Evolutionary conservation across 2,113 vertebrate genomes (phyloP), one percentile per base, ranked within the genome.

Genomic region (Cyprinus carpio): DNA sequence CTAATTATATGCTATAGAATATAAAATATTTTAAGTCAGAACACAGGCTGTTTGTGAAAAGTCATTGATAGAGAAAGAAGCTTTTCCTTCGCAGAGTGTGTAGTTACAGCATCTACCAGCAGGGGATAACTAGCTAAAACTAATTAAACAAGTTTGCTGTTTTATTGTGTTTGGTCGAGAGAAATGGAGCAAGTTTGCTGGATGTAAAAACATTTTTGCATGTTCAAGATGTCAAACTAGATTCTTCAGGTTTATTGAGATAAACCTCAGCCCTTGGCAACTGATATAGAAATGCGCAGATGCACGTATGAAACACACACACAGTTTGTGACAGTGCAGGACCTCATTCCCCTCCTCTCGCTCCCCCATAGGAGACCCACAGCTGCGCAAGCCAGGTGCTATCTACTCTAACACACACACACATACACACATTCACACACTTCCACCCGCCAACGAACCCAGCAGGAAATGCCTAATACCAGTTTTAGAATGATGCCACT

Each of bases 371-470:
- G 92, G 92, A 93, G 91, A 92, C 92, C 90, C 94, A 94, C 94
- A 95, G 94, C 94, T 95, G 94, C 94, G 92, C 87, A 90, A 92
- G 92, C 94, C 94, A 95, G 94, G 94, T 95, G 94, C 94, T 92
- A 93, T 94, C 93, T 93, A 91, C 94, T 92, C 93, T 87, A 81
- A 40, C 40, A 40, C 87, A 90, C 86, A 87, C 85, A 78, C 82
- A 84, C 78, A 65, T 72, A 77, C 84, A 49, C 88, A 62, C 88
- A 86, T 87, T 65, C 75, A 87, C 78, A 84, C 75, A 84, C 87
- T 85, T 83, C 90, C 91, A 93, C 91, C 87, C 91, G 87, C 91
- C 92, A 94, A 93, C 90, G 89, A 92, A 92, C 93, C 87, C 93
- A 93, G 93, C 94, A 95, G 93, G 94, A 95, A 95, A 91, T 94